Conservation (phyloP, 2,797 vertebrate genomes). For the Acrossocheilus fasciatus region DNA sequence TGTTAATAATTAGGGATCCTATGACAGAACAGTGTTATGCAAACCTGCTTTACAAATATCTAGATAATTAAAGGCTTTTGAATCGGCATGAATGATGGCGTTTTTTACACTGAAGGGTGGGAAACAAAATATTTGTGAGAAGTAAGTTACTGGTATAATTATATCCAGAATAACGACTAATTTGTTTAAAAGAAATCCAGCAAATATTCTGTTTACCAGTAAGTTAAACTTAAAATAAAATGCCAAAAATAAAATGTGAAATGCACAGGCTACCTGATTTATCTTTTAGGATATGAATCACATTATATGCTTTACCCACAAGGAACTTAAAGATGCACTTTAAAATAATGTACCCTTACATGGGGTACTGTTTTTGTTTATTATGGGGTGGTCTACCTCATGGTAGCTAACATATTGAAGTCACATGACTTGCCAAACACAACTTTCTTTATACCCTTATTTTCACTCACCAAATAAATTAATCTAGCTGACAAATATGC, state of each 20-base stretch:
- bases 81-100: constrained; percentile 37
- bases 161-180: constrained; percentile 15
- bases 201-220: neutral
- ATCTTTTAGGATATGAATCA: neutral
- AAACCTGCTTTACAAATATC: constrained; percentile 44
- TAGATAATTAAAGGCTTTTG: constrained; percentile 30
- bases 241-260: neutral
- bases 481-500: neutral
- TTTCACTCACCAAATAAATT: neutral
- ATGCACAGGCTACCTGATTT: neutral
- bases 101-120: constrained; percentile 14
- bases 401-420: neutral
- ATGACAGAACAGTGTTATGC: constrained; percentile 33
- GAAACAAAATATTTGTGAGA: constrained; percentile 19
- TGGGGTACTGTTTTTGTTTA: neutral
- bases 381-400: neutral
- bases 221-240: neutral
- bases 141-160: neutral
- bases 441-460: neutral
- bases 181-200: constrained; percentile 7
- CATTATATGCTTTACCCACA: neutral
- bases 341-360: neutral
- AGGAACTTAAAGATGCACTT: neutral
- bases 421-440: neutral
- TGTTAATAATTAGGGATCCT: constrained; percentile 52